phyloP scores from a whole-genome alignment of 2,113 vertebrate genomes.

The Rhea americana region DNA sequence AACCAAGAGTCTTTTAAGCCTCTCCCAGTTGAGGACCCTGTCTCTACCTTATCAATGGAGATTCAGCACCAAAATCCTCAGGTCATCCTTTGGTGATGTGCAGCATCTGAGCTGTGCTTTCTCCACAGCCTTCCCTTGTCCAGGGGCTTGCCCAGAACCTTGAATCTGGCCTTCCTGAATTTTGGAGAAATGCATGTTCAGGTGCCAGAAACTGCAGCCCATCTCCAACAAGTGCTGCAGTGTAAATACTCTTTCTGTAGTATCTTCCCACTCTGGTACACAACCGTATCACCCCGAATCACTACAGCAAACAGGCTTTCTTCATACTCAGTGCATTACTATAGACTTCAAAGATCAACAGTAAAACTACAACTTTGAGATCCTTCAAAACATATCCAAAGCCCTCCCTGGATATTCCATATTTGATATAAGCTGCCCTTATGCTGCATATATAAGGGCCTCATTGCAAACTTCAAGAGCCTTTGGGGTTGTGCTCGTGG shows the following conservation, averaged over 20 bases:
- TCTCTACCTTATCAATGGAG: background rate
- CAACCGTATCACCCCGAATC: background rate
- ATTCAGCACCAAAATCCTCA: background rate
- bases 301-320: background rate
- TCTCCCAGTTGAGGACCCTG: background rate
- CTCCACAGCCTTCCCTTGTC: background rate
- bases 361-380: background rate
- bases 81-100: background rate
- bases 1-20: background rate
- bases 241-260: background rate
- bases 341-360: background rate
- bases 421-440: background rate
- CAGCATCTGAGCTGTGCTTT: background rate
- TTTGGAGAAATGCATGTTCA: background rate
- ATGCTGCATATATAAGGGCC: background rate
- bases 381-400: constrained; percentile 3
- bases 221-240: background rate
- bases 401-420: background rate
- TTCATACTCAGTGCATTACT: background rate
- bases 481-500: background rate
- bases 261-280: background rate
- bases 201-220: background rate
- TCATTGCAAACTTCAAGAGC: background rate
- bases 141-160: background rate
- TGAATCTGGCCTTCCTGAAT: background rate